Conservation (phyloP, 1,140 invertebrate genomes). For the Neodiprion virginianus region DNA sequence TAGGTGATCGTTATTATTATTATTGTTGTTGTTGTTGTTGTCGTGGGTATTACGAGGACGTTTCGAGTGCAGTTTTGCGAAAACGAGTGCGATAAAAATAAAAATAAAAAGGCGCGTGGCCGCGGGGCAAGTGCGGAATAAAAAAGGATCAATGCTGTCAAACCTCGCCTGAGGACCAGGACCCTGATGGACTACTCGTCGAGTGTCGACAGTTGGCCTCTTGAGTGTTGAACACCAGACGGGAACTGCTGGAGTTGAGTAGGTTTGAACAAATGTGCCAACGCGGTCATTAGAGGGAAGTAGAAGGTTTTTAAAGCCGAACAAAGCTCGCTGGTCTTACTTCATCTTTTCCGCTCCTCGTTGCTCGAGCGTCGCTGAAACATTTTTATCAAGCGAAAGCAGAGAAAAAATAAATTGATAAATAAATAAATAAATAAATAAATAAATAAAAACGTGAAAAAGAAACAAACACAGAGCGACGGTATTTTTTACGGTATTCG, state of each 20-base stretch:
- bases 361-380: neutral
- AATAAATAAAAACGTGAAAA: constrained; percentile 23
- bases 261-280: constrained; percentile 37
- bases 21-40: too few species aligned
- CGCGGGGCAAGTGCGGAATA: neutral
- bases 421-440: too few species aligned
- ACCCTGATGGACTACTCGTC: constrained; percentile 38
- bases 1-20: too few species aligned
- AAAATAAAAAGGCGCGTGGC: too few species aligned
- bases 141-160: neutral
- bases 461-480: constrained; percentile 24
- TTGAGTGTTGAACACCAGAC: constrained; percentile 43
- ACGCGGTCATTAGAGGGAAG: constrained; percentile 39
- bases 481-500: too few species aligned
- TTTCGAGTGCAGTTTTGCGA: neutral
- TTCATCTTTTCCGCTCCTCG: neutral
- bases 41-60: neutral
- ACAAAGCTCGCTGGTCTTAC: neutral
- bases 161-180: neutral
- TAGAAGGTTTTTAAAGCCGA: neutral
- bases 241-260: constrained; percentile 21
- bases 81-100: neutral
- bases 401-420: too few species aligned
- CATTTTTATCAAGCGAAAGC: too few species aligned
- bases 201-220: constrained; percentile 60